Percentiles rank a stretch among this genome's conserved stretches.
Conservation (phyloP, 2,113 vertebrate genomes). For the Dunckerocampus dactyliophorus region DNA sequence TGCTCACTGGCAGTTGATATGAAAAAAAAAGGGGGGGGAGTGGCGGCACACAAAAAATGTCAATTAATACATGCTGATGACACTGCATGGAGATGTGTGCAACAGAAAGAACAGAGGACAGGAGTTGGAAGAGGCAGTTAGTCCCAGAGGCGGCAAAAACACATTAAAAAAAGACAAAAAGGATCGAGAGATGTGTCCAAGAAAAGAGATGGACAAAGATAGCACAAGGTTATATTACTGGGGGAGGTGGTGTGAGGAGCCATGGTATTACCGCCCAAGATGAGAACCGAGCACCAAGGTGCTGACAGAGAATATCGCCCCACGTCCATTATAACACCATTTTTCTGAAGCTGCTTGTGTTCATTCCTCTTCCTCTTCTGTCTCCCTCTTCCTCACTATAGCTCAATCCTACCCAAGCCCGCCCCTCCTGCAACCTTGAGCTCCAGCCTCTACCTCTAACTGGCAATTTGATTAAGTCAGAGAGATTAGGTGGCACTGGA, state of each 20-base stretch:
- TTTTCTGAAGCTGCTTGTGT: slow-evolving; percentile 42
- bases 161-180: slow-evolving; percentile 11
- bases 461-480: slow-evolving; percentile 52
- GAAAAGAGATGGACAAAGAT: slow-evolving; percentile 26
- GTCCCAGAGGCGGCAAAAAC: slow-evolving; percentile 21
- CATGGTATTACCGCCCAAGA: slow-evolving; percentile 47
- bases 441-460: slow-evolving; percentile 47
- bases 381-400: slow-evolving; percentile 4
- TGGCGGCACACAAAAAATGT: slow-evolving; percentile 83
- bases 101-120: slow-evolving; percentile 29
- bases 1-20: slow-evolving; percentile 71
- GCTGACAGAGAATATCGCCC: slow-evolving; percentile 59
- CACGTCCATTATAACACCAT: slow-evolving; percentile 50
- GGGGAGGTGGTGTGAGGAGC: not conserved
- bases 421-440: slow-evolving; percentile 47
- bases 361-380: slow-evolving; percentile 48
- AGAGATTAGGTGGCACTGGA: slow-evolving; percentile 47
- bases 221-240: slow-evolving; percentile 35
- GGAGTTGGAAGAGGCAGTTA: slow-evolving; percentile 19
- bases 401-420: not conserved
- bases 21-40: slow-evolving; percentile 40
- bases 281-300: slow-evolving; percentile 47
- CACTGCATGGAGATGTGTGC: slow-evolving; percentile 69
- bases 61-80: slow-evolving; percentile 81
- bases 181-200: slow-evolving; percentile 5